Percentiles rank a stretch among this genome's conserved stretches.
These are phyloP conservation scores for Chloromyia formosa DNA, from an alignment of 2,888 invertebrate genomes.

Conservation along the genomic window DNA sequence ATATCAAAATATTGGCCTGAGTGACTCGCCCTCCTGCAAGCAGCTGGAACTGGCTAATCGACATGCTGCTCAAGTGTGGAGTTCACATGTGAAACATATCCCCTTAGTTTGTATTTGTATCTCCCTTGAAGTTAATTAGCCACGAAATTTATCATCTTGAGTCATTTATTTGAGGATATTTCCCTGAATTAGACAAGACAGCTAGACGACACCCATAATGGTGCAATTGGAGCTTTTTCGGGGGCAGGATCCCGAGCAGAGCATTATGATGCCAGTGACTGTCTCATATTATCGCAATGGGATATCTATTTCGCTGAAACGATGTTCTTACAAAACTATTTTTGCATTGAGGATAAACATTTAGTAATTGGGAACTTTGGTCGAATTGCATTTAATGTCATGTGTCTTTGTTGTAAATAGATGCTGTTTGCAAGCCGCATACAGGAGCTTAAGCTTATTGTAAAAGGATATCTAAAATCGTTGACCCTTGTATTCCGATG, in stretches of 20 bases:
- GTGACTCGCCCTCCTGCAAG: neutral
- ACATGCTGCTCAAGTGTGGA: neutral
- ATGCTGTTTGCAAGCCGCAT: neutral
- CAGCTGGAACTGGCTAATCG: neutral
- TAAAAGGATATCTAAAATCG: constrained; percentile 30
- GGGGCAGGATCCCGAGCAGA: neutral
- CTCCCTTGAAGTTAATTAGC: constrained; percentile 14
- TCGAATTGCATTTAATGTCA: constrained; percentile 24
- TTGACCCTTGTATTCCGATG: constrained; percentile 29
- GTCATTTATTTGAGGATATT: neutral
- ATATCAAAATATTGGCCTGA: constrained; percentile 17
- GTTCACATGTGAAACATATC: constrained; percentile 1
- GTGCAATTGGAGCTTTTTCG: constrained; percentile 11
- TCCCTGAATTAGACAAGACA: neutral
- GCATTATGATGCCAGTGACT: neutral
- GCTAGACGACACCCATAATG: neutral
- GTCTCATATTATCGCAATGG: neutral
- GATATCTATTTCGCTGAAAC: neutral
- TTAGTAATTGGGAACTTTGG: constrained; percentile 34
- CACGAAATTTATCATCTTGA: constrained; percentile 14
- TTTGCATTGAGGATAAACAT: constrained; percentile 16
- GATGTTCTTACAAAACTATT: too few relatives aligned
- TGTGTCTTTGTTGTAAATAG: neutral
- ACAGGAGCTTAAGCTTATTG: constrained; percentile 6
- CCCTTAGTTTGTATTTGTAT: constrained; percentile 1